Base-by-base conservation (phyloP, 2,113 vertebrate species). In the Loxodonta africana region DNA sequence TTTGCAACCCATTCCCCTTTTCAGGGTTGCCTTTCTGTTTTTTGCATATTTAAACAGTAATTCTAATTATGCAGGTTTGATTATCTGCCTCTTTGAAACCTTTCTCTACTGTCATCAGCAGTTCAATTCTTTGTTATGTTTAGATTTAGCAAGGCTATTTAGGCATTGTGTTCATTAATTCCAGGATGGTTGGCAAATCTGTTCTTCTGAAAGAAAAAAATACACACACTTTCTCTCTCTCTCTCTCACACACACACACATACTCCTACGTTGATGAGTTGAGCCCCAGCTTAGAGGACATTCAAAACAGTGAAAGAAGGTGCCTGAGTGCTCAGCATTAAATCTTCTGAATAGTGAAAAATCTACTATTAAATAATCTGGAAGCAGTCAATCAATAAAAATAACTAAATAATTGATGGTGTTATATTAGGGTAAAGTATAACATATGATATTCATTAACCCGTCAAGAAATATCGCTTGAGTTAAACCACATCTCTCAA, bases 31-130 rank as follows among this genome's bases (percentile, higher is more conserved):
- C 88, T 98, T n/a, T 67, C 46, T 74, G 44, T 48, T 78, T 74
- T 93, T 83, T 98, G 96, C 95, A 98, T 98, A 97, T 97, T 98
- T 97, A 98, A 98, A 97, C 3, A 95, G 94, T 67, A 95, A 96
- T 92, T 98, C 90, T 98, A 98, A 98, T 96, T 98, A 97, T 94
- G 71, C 14, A 0, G 82, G 37, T 96, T 96, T 98, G 95, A 98
- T 97, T 96, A 96, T 95, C 88, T 96, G 97, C 57, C 87, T 97
- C 91, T 97, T 91, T 76, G 97, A 98, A 98, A 97, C 90, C 88
- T 92, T 98, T 97, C 90, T 83, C 95, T 53, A 33, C n/a, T 80
- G 97, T 98, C 95, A 98, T 95, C 91, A 83, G 85, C 71, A 96
- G 60, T 46, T 78, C 18, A 88, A 94, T 95, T 97, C 95, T 93